Conservation (phyloP, 2,797 vertebrate genomes). For the Champsocephalus esox region DNA sequence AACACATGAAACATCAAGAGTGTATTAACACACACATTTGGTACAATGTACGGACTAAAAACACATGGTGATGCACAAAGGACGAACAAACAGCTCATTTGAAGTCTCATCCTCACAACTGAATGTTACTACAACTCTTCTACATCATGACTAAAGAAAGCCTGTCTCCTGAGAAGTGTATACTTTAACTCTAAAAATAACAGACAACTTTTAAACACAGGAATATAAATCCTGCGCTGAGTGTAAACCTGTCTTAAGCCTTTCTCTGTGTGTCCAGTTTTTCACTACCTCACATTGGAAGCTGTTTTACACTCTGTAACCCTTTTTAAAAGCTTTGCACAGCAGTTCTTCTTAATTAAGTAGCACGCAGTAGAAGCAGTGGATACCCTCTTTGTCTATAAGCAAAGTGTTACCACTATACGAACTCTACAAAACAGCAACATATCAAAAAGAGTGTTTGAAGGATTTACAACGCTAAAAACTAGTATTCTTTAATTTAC, state of each 20-base stretch:
- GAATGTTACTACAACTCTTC: neutral
- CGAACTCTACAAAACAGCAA: neutral
- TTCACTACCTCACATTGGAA: slow-evolving; percentile 3
- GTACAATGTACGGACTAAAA: neutral
- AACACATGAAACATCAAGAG: slow-evolving; percentile 21
- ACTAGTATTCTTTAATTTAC: no score
- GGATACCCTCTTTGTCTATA: neutral
- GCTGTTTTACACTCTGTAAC: neutral
- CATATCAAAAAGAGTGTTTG: slow-evolving; percentile 9
- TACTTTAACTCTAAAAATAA: slow-evolving; percentile 17
- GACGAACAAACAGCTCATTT: neutral
- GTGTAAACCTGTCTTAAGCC: slow-evolving; percentile 23
- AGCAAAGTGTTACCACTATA: neutral
- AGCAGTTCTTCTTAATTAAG: slow-evolving; percentile 16
- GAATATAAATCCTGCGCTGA: slow-evolving; percentile 10
- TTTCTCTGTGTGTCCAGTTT: slow-evolving; percentile 1
- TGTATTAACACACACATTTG: neutral
- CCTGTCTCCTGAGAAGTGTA: neutral
- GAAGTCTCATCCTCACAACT: neutral
- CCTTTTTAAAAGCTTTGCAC: neutral
- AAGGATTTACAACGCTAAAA: slow-evolving; percentile 7
- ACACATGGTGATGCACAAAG: neutral
- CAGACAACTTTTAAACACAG: slow-evolving; percentile 1
- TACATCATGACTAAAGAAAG: neutral
- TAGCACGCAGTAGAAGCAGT: neutral